phyloP scores from a whole-genome alignment of 2,113 vertebrate species.

The Spheniscus mendiculus region DNA sequence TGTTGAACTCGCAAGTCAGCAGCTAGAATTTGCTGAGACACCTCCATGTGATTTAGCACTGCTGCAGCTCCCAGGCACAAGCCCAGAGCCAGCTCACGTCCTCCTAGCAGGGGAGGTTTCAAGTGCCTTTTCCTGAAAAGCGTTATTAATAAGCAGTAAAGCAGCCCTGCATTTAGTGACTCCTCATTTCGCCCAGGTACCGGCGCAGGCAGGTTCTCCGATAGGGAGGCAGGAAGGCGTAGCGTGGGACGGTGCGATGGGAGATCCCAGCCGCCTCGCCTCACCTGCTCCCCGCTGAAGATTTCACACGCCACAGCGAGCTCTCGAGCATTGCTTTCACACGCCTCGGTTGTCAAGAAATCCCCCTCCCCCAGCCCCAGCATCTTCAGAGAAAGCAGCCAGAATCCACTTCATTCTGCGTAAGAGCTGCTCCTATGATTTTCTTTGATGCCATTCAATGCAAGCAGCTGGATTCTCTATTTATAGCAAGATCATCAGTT shows the following conservation, averaged over 20 bases:
- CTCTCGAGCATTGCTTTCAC: background rate
- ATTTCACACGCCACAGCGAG: background rate
- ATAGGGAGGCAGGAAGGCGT: background rate
- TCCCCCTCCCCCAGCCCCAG: background rate
- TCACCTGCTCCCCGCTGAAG: background rate
- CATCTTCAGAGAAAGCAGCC: background rate
- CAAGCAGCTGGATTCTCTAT: slow-evolving; percentile 66
- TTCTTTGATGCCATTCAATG: slow-evolving; percentile 53
- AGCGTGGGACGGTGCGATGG: rapidly evolving
- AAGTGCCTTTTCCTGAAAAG: background rate
- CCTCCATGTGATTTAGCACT: background rate
- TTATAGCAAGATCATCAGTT: slow-evolving; percentile 60
- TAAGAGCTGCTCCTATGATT: slow-evolving; percentile 15
- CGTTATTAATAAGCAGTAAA: background rate
- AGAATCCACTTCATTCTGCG: slow-evolving; percentile 31
- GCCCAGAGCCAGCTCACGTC: background rate
- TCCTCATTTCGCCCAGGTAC: rapidly evolving
- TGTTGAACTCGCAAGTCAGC: background rate
- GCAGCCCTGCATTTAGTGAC: background rate
- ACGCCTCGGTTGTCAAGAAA: background rate
- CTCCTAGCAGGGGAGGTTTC: background rate
- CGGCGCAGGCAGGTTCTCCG: rapidly evolving
- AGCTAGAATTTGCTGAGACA: background rate
- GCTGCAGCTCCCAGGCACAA: background rate
- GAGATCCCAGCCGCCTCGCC: background rate